A percentile compares a stretch with the other conserved stretches of the same genome.
These are phyloP conservation scores for Charadrius vociferus DNA, from an alignment of 2,113 vertebrate genomes.

Conservation along the genomic window DNA sequence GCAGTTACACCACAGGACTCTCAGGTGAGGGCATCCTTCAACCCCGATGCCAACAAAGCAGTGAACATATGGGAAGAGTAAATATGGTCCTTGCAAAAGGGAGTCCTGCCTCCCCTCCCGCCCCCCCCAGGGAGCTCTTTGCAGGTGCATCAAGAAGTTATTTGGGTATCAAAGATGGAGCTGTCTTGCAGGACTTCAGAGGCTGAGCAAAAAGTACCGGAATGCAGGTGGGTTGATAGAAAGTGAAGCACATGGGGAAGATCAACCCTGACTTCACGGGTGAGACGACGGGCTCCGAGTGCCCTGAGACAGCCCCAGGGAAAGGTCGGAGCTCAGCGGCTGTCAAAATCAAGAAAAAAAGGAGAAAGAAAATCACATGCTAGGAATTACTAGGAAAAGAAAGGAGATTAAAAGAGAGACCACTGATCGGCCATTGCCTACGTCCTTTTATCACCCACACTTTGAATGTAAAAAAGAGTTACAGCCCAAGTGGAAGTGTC, in stretches of 20 bases:
- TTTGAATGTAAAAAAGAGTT: not conserved
- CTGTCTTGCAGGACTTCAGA: not conserved
- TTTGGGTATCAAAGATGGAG: not conserved
- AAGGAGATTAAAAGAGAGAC: not conserved
- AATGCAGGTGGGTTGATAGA: not conserved
- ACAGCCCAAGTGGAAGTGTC: not conserved
- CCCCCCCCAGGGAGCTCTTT: not conserved
- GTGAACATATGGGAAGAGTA: not conserved
- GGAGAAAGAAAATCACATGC: not conserved
- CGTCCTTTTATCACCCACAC: not conserved
- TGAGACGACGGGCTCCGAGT: not conserved
- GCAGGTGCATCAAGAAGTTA: not conserved
- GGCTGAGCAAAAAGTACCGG: not conserved
- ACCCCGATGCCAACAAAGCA: not conserved
- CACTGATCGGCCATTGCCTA: not conserved
- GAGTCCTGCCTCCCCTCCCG: not conserved
- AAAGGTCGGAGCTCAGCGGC: not conserved
- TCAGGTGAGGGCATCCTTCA: not conserved
- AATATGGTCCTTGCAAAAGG: not conserved
- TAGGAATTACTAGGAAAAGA: not conserved
- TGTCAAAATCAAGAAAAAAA: not conserved
- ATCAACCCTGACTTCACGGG: not conserved
- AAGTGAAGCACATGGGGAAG: not conserved
- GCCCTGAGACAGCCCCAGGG: not conserved
- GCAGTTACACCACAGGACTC: accelerated